These are phyloP conservation scores for Chrosomus eos DNA, from an alignment of 2,797 vertebrate genomes.

Conservation along the genomic window DNA sequence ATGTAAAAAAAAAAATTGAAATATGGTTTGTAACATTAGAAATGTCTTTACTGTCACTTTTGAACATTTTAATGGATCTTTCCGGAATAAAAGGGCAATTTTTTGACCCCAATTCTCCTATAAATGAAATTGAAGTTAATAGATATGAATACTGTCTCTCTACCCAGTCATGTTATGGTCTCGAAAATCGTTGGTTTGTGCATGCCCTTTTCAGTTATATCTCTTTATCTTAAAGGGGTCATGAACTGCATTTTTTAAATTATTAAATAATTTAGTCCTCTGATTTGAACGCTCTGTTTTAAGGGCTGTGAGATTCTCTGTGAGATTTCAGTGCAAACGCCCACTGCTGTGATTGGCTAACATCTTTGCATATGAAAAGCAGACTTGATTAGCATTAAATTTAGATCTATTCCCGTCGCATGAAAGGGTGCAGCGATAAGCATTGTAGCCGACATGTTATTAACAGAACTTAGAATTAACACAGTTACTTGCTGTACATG, in stretches of 20 bases:
- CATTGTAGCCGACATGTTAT: too few species aligned
- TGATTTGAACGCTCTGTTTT: background rate
- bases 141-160: conserved; percentile 90
- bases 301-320: background rate
- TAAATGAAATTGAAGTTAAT: conserved; percentile 33
- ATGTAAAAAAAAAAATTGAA: background rate
- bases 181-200: conserved; percentile 76
- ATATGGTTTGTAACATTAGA: background rate
- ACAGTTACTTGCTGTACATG: too few species aligned
- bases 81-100: background rate
- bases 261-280: background rate
- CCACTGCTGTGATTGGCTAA: background rate
- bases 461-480: too few species aligned
- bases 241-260: background rate
- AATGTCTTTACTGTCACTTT: background rate
- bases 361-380: too few species aligned
- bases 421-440: too few species aligned
- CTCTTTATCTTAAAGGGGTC: conserved; percentile 41
- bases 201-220: conserved; percentile 83
- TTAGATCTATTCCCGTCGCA: too few species aligned
- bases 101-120: background rate
- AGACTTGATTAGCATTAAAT: too few species aligned
- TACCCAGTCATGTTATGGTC: conserved; percentile 75
- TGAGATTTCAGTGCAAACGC: background rate
- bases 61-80: background rate